These are phyloP conservation scores for Chelidonichthys spinosus DNA, from an alignment of 2,797 vertebrate genomes.

Conservation along the genomic window DNA sequence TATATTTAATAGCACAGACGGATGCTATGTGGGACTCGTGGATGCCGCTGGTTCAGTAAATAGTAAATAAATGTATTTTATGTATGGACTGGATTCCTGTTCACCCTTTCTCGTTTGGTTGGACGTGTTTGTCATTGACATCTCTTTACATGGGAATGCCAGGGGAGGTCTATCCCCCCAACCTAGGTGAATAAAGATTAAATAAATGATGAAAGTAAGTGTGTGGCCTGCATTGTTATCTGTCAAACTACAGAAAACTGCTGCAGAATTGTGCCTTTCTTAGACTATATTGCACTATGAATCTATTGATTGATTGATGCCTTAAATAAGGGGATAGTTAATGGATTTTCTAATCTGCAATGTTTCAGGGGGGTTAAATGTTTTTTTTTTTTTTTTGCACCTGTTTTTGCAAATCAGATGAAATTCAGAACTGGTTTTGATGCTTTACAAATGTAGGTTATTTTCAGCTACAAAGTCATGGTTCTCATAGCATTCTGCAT, in stretches of 20 bases:
- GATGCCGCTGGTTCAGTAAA: conserved; percentile 79
- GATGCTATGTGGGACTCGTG: conserved; percentile 82
- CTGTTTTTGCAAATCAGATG: neutral
- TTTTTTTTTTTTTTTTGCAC: neutral
- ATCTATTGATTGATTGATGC: neutral
- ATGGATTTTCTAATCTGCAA: neutral
- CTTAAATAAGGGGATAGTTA: neutral
- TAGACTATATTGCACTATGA: neutral
- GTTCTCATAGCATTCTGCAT: neutral
- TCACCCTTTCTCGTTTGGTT: conserved; percentile 84
- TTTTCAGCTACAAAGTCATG: neutral
- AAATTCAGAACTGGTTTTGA: neutral
- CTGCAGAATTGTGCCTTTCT: conserved; percentile 4
- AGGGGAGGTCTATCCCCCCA: conserved; percentile 80
- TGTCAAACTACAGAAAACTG: conserved; percentile 1
- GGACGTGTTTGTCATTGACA: conserved; percentile 87
- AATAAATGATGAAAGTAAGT: conserved; percentile 69
- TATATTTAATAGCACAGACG: conserved; percentile 88
- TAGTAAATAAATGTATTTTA: conserved; percentile 91
- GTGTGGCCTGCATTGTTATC: conserved; percentile 56
- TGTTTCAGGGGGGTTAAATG: neutral
- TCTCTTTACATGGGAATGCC: conserved; percentile 88
- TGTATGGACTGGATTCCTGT: conserved; percentile 84
- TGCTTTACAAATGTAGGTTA: neutral
- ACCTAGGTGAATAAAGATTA: conserved; percentile 85